Base-by-base conservation (phyloP, 2,113 vertebrate species). In the Synodontis membranacea region DNA sequence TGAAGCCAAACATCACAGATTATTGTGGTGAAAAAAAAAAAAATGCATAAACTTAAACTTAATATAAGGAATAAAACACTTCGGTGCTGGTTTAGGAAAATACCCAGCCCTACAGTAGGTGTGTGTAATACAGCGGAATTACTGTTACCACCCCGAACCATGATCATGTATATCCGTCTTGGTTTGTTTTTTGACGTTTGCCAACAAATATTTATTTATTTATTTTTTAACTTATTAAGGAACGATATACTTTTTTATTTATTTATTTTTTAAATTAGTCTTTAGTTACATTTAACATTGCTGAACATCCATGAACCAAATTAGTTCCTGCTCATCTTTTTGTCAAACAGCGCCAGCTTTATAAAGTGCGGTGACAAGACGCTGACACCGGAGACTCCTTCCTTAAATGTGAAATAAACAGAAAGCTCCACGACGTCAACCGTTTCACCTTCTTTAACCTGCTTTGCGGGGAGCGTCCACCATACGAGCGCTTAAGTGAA, bases 1-100 rank as follows among this genome's bases (percentile, higher is more conserved):
- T 44, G 42, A 75, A 76, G 14, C 12, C 28, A 31, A 48, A 76
- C 31, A 50, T 48, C 39, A 9, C 5, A 76, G 25, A 50, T 17
- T 42, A 28, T 0, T 4, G 4, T 28, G n/a, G 54, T 10, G n/a
- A n/a, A 52, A 52, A 14, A 28, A 39, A 1, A 90, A 85, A 87
- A 90, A 89, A 93, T 91, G n/a, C n/a, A n/a, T n/a, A n/a, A 91
- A 89, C 88, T 91, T 90, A 90, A 87, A 85, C 89, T 94, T 92
- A 92, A 91, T 15, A 68, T 6, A 1, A 68, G 37, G 9, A 72
- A 39, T 72, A 42, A 72, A 42, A 72, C 66, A 8, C 8, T 74
- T 12, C n/a, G 21, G 31, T 70, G 15, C 37, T 42, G 66, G 7
- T 21, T 72, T 72, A 8, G 37, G 19, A 70, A 70, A 70, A 39